Percentiles rank a stretch among this genome's conserved stretches.
These are phyloP conservation scores for Rachycentron canadum DNA, from an alignment of 2,797 vertebrate genomes.

Conservation along the genomic window DNA sequence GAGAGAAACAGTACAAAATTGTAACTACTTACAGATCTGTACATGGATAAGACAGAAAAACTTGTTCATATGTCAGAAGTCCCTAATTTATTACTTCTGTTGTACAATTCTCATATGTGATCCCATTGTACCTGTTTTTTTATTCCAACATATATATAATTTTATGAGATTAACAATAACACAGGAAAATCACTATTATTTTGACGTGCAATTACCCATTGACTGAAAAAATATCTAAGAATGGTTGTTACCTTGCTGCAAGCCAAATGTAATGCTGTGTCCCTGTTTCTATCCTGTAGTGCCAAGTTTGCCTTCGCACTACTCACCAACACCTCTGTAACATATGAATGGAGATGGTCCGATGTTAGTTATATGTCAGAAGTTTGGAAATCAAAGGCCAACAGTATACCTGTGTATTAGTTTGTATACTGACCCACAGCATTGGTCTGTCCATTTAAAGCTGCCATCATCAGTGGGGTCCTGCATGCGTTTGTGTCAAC, in stretches of 20 bases:
- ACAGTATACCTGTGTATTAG: not conserved
- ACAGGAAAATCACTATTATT: not conserved
- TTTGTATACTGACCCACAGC: slow-evolving; percentile 89
- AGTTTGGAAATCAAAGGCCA: not conserved
- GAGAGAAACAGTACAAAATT: not conserved
- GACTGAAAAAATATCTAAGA: not conserved
- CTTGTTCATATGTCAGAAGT: not conserved
- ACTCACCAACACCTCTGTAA: slow-evolving; percentile 94
- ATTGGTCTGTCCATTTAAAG: slow-evolving; percentile 95
- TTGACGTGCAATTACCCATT: not conserved
- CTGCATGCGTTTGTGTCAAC: slow-evolving; percentile 86
- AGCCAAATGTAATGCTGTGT: slow-evolving; percentile 96
- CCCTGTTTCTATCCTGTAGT: slow-evolving; percentile 91
- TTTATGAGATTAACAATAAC: not conserved
- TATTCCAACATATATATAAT: not conserved
- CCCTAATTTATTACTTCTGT: not conserved
- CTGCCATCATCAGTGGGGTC: slow-evolving; percentile 97
- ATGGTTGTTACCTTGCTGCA: slow-evolving; percentile 76
- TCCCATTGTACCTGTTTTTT: not conserved
- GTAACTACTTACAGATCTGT: not conserved
- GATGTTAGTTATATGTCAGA: not conserved
- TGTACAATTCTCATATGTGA: not conserved
- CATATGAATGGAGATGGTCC: slow-evolving; percentile 28
- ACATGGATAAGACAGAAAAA: not conserved
- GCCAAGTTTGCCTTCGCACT: slow-evolving; percentile 94